Conservation (phyloP, 2,888 invertebrate species). For the Latrodectus hesperus region DNA sequence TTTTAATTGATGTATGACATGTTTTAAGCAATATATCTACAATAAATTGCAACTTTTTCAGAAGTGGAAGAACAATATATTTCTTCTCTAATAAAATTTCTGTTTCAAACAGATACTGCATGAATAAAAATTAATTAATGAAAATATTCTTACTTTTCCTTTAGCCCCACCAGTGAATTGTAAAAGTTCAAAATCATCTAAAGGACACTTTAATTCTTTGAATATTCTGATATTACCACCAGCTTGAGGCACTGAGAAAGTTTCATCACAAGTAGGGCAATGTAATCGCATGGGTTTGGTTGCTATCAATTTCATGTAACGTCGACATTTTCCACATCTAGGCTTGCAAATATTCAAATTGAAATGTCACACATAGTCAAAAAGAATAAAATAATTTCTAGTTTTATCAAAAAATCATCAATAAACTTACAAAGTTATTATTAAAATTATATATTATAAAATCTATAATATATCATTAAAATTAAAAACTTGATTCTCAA, state of each 20-base stretch:
- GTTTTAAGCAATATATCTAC: too few species aligned
- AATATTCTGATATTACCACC: slow-evolving; percentile 93
- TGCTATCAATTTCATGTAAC: slow-evolving; percentile 97
- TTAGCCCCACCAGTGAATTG: slow-evolving; percentile 95
- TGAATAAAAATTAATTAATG: too few species aligned
- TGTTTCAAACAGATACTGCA: too few species aligned
- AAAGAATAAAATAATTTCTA: background rate
- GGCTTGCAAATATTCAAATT: slow-evolving; percentile 1
- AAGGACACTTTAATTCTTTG: slow-evolving; percentile 95
- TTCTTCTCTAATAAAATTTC: too few species aligned
- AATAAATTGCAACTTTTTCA: too few species aligned
- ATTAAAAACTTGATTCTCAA: too few species aligned
- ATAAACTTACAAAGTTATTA: too few species aligned
- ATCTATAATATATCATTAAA: too few species aligned
- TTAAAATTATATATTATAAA: too few species aligned
- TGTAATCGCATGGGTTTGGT: slow-evolving; percentile 95
- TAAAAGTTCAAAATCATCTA: slow-evolving; percentile 97
- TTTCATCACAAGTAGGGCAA: slow-evolving; percentile 97
- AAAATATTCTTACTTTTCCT: slow-evolving; percentile 80
- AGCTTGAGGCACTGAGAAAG: slow-evolving; percentile 89
- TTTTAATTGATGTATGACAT: too few species aligned
- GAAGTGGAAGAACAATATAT: too few species aligned
- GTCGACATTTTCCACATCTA: slow-evolving; percentile 89
- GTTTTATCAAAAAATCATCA: background rate
- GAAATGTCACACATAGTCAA: background rate